Evolutionary conservation across 2,888 invertebrate genomes (phyloP), one percentile per base, ranked within the genome.

Genomic region (Endomychus coccineus): DNA sequence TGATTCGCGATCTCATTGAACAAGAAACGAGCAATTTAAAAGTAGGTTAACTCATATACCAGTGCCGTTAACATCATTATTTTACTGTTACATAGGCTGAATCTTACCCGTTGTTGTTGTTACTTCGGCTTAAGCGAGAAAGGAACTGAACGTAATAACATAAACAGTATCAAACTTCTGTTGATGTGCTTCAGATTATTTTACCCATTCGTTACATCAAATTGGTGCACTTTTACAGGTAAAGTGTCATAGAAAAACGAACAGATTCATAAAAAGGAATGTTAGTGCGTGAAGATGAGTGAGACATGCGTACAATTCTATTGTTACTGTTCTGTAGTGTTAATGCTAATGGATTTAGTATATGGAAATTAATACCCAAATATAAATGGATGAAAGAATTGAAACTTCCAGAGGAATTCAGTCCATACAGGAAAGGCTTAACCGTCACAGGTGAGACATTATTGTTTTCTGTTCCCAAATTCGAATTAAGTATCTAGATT

Each of bases 21-120:
- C n/a, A n/a, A n/a, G n/a, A n/a, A n/a, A n/a, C n/a, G n/a, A n/a
- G n/a, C n/a, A n/a, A n/a, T n/a, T n/a, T n/a, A n/a, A n/a, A n/a
- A n/a, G n/a, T n/a, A n/a, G n/a, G n/a, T n/a, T n/a, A n/a, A n/a
- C n/a, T n/a, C n/a, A n/a, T n/a, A n/a, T n/a, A n/a, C n/a, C n/a
- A n/a, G 50, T 55, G 49, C 55, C 55, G 56, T 55, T 55, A 55
- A 37, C 48, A 46, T 44, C 44, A 46, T 46, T 48, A 44, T 50
- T 50, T 50, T 55, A 54, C 56, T 55, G 55, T 56, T 56, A 55
- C 31, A 19, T n/a, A n/a, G n/a, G n/a, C n/a, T n/a, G n/a, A n/a
- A n/a, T n/a, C n/a, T n/a, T n/a, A 34, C 36, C 25, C n/a, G n/a
- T n/a, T n/a, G n/a, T n/a, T n/a, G n/a, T n/a, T n/a, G 25, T 27